Conservation (phyloP, 1,140 invertebrate genomes). For the Homalodisca vitripennis region DNA sequence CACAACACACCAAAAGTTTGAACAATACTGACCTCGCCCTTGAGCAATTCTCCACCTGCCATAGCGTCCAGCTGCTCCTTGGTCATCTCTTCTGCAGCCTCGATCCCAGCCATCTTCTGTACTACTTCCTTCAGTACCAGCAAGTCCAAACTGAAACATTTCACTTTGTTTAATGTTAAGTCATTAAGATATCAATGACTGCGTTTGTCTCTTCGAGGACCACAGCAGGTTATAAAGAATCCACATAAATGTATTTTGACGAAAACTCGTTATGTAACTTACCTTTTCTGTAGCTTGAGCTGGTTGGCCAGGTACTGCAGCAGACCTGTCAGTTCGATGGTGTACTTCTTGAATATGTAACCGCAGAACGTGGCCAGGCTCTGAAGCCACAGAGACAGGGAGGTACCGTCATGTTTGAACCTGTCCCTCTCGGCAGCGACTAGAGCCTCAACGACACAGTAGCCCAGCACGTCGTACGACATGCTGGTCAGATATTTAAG, state of each 20-base stretch:
- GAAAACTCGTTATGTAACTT: no score
- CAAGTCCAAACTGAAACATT: slow-evolving; percentile 78
- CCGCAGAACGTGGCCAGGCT: slow-evolving; percentile 94
- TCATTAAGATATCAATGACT: no score
- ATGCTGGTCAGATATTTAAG: slow-evolving; percentile 95
- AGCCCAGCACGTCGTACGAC: slow-evolving; percentile 95
- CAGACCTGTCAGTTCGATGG: slow-evolving; percentile 91
- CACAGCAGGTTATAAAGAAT: no score
- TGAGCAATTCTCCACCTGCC: slow-evolving; percentile 92
- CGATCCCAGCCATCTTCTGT: slow-evolving; percentile 99
- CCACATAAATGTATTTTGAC: neutral
- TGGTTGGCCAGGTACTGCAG: slow-evolving; percentile 98
- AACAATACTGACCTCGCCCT: slow-evolving; percentile 72
- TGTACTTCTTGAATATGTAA: slow-evolving; percentile 96
- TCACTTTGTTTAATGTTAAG: no score
- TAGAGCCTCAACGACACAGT: slow-evolving; percentile 92
- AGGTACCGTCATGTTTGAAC: slow-evolving; percentile 83
- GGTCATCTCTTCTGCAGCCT: slow-evolving; percentile 95
- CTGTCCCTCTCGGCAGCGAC: slow-evolving; percentile 58
- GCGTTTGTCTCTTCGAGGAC: no score
- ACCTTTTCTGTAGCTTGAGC: slow-evolving; percentile 94
- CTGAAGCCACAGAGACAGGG: slow-evolving; percentile 92
- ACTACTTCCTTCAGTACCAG: slow-evolving; percentile 97
- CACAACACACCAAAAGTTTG: no score
- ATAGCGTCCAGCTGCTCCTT: slow-evolving; percentile 94